These are phyloP conservation scores for Aphidoletes aphidimyza DNA, from an alignment of 2,888 invertebrate species.

Conservation along the genomic window DNA sequence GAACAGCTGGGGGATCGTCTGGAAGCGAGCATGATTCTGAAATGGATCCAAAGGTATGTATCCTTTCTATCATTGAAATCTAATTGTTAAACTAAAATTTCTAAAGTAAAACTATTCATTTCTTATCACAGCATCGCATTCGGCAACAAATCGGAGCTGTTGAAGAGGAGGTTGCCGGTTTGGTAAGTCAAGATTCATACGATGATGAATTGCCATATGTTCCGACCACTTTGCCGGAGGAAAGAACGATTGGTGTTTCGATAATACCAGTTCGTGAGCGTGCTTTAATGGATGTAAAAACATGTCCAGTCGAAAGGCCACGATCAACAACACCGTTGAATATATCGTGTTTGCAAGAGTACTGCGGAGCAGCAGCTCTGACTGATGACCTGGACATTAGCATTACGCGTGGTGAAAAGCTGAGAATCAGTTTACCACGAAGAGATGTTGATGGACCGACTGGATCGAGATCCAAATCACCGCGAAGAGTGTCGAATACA, in stretches of 20 bases:
- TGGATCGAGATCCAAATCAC: slow-evolving; percentile 68
- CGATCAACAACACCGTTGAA: slow-evolving; percentile 79
- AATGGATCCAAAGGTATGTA: slow-evolving; percentile 64
- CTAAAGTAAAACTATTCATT: no score
- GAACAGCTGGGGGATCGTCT: slow-evolving; percentile 68
- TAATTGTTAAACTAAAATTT: slow-evolving; percentile 60
- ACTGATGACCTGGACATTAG: slow-evolving; percentile 58
- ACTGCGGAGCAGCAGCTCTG: slow-evolving; percentile 68
- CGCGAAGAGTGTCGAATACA: slow-evolving; percentile 67
- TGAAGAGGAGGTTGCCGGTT: slow-evolving; percentile 78
- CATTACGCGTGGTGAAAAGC: slow-evolving; percentile 69
- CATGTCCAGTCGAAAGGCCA: slow-evolving; percentile 79
- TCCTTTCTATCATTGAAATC: not conserved
- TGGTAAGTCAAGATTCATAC: slow-evolving; percentile 85
- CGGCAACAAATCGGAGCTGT: slow-evolving; percentile 69
- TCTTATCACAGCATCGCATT: slow-evolving; percentile 60
- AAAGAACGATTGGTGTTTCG: slow-evolving; percentile 82
- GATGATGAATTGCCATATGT: slow-evolving; percentile 89
- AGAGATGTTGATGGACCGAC: slow-evolving; percentile 66
- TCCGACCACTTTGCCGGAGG: slow-evolving; percentile 88
- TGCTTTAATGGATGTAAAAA: slow-evolving; percentile 71
- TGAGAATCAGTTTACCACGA: slow-evolving; percentile 77
- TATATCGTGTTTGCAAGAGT: slow-evolving; percentile 78
- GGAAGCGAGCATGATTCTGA: slow-evolving; percentile 81
- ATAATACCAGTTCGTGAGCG: slow-evolving; percentile 83